phyloP scores from a whole-genome alignment of 2,888 invertebrate species.

The Sicus ferrugineus region DNA sequence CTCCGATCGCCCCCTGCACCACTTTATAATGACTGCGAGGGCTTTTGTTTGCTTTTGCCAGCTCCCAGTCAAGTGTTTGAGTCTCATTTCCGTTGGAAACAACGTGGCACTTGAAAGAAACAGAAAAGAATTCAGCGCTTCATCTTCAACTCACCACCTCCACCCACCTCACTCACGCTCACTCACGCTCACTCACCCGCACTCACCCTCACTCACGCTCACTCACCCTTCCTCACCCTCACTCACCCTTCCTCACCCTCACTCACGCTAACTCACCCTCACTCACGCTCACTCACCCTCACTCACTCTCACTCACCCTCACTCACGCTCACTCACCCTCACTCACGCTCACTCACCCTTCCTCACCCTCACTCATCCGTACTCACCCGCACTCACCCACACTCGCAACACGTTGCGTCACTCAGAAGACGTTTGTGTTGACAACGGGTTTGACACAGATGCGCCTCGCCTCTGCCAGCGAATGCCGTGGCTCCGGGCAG shows the following conservation, averaged over 20 bases:
- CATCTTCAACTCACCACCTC: not conserved
- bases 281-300: too few species aligned
- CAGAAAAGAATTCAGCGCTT: not conserved
- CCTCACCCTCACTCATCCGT: too few species aligned
- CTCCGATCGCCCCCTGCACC: too few species aligned
- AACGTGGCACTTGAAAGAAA: not conserved
- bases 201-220: too few species aligned
- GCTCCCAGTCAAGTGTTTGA: not conserved
- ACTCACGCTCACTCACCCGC: too few species aligned
- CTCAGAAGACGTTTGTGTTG: conserved; percentile 41
- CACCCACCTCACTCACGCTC: conserved; percentile 4
- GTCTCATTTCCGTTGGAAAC: conserved; percentile 19
- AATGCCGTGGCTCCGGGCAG: conserved; percentile 48
- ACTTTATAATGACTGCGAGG: too few species aligned
- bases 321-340: too few species aligned
- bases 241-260: conserved; percentile 33
- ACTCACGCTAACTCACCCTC: not conserved
- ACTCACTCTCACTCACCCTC: too few species aligned
- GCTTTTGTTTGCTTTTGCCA: not conserved
- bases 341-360: too few species aligned
- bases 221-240: conserved; percentile 30
- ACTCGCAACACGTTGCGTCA: not conserved
- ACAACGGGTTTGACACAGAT: conserved; percentile 62
- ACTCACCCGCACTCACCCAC: too few species aligned
- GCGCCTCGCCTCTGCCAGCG: conserved; percentile 58